These are phyloP conservation scores for Chloroclystis v-ata DNA, from an alignment of 2,888 invertebrate species.

Conservation along the genomic window DNA sequence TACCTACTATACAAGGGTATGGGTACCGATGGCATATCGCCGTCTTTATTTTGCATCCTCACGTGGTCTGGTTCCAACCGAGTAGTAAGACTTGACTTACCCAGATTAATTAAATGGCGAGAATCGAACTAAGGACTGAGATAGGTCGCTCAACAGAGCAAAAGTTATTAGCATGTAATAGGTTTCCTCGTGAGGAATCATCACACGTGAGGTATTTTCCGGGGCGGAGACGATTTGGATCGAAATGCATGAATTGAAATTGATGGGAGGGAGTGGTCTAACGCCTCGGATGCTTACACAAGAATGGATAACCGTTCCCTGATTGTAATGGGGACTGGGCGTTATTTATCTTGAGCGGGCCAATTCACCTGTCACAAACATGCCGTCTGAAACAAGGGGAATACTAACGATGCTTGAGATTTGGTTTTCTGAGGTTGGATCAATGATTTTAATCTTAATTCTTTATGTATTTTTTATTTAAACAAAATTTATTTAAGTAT, in stretches of 20 bases:
- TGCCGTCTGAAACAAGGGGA: constrained; percentile 2
- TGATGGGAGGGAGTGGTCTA: constrained; percentile 29
- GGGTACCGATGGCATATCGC: too few relatives aligned
- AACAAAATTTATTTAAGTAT: too few relatives aligned
- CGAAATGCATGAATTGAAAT: constrained; percentile 33
- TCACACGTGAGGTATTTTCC: constrained; percentile 30
- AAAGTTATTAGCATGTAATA: constrained; percentile 15
- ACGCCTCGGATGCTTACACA: constrained; percentile 27
- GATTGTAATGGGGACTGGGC: constrained; percentile 14
- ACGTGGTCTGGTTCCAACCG: too few relatives aligned
- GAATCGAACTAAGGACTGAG: too few relatives aligned
- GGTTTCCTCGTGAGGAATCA: constrained; percentile 16
- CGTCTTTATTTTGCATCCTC: too few relatives aligned
- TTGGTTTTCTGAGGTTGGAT: not conserved
- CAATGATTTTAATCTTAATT: not conserved
- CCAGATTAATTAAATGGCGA: too few relatives aligned
- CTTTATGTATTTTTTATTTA: too few relatives aligned
- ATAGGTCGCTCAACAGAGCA: too few relatives aligned
- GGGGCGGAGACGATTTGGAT: constrained; percentile 30
- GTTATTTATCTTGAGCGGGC: constrained; percentile 17
- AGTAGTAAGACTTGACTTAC: too few relatives aligned
- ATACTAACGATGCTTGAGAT: not conserved
- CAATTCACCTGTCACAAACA: constrained; percentile 16
- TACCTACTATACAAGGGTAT: too few relatives aligned
- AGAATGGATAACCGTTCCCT: constrained; percentile 23